Base-by-base conservation (phyloP, 2,797 vertebrate genomes). In the Numenius phaeopus region DNA sequence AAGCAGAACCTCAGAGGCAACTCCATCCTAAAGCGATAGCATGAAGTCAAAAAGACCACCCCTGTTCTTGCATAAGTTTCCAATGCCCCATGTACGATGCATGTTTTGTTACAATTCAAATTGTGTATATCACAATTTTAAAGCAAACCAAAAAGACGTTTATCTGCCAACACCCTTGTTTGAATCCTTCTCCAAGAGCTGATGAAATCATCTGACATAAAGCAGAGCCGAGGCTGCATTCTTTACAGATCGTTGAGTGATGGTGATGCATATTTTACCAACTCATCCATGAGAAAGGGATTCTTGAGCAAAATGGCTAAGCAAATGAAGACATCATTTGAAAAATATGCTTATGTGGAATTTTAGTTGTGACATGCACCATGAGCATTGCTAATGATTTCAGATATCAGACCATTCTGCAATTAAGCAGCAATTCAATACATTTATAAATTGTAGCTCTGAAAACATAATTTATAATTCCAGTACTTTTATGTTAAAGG, bases 161-260 rank as follows among this genome's bases (percentile, higher is more conserved):
- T 34, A 71, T 89, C 77, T 93, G 59, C 91, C 77, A 92, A 57
- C 54, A 70, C 84, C 70, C 75, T 58, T 21, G 5, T 85, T 87
- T 44, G 87, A 87, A 86, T 90, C 66, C 44, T 87, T 93, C 85
- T 92, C 77, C 67, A 72, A 76, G 66, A 90, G 76, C 58, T 73
- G 94, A 92, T 95, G 90, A 97, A 95, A 94, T 85, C 23, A 83
- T 59, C 83, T 92, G 92, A 95, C 71, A 94, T 57, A 90, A 95
- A 93, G 81, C 94, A 94, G 94, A 96, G 66, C 88, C 92, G 81
- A 90, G 55, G 22, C 70, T 90, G 30, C 83, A 71, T 95, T 94
- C 90, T 92, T 96, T 77, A 65, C n/a, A 91, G 61, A 81, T 55
- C 39, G 83, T 87, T 73, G 44, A 79, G 83, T 55, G 62, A 87